Evolutionary conservation across 2,113 vertebrate genomes (phyloP), one percentile per base, ranked within the genome.

Genomic region (Labeo rohita): DNA sequence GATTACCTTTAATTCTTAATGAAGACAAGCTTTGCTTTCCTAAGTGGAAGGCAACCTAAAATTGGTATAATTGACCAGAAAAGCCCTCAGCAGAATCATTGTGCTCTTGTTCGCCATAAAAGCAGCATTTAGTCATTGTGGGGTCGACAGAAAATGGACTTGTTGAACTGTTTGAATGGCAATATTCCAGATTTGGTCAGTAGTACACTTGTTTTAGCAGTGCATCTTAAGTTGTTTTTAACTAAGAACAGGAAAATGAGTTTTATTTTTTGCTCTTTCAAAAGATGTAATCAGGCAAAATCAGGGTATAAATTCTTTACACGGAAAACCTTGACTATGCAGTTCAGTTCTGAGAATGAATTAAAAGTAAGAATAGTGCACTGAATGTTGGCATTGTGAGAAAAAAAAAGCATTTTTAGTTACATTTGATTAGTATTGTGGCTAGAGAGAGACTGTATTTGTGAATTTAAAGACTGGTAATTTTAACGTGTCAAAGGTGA

Each of bases 61-160:
- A 89, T 88, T 87, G 77, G 70, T 77, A 76, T 90, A 91, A 91
- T 83, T 86, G 70, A 86, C 79, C 65, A 80, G 83, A 85, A 88
- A 85, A 75, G 81, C 66, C 84, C 87, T 80, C 47, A 34, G 47
- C 56, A 84, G 43, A 63, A 83, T 50, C 36, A 39, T 28, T 78
- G 47, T 83, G 72, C 78, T 86, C 28, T 80, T 45, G 16, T 70
- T 81, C 52, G 6, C 52, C 68, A 12, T 84, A 80, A 85, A 88
- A 82, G 80, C 65, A 66, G 34, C 43, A 86, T 16, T 86, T 82
- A 56, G n/a, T 84, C 39, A 36, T 70, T 56, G 56, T 45, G 13
- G 45, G 47, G 18, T 72, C 7, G 16, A 15, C 68, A 80, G 70
- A 82, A 85, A 85, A 87, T 77, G 21, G 84, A 70, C 50, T 21